phyloP scores from a whole-genome alignment of 2,113 vertebrate genomes.

The Tachuris rubrigastra region DNA sequence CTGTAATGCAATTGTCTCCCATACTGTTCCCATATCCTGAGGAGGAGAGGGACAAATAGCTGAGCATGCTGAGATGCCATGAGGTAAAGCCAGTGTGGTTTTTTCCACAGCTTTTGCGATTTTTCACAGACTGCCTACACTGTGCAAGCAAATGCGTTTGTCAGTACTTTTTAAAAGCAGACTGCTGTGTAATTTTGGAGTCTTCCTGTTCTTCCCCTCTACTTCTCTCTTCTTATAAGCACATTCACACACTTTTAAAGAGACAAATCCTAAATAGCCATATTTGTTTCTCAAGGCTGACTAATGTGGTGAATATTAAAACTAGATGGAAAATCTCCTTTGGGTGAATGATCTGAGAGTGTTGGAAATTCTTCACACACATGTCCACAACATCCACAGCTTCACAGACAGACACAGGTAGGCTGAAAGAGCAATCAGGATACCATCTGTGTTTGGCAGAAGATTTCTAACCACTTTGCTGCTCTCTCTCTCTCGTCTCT shows the following conservation, averaged over 20 bases:
- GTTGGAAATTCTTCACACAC: background rate
- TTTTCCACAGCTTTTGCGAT: background rate
- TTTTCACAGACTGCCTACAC: slow-evolving; percentile 28
- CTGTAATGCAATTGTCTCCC: background rate
- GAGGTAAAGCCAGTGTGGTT: background rate
- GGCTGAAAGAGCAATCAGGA: slow-evolving; percentile 49
- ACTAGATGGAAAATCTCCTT: slow-evolving; percentile 7
- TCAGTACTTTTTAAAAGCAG: slow-evolving; percentile 16
- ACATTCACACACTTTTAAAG: background rate
- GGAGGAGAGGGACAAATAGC: background rate
- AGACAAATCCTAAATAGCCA: background rate
- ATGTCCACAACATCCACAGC: slow-evolving; percentile 44
- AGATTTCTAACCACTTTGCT: slow-evolving; percentile 45
- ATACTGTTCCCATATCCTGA: background rate
- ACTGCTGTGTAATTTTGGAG: background rate
- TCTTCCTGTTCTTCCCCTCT: slow-evolving; percentile 1
- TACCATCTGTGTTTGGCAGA: slow-evolving; percentile 53
- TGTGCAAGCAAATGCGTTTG: background rate
- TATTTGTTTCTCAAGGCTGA: slow-evolving; percentile 16
- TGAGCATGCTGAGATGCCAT: background rate
- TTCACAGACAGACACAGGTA: slow-evolving; percentile 43
- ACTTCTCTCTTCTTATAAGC: background rate
- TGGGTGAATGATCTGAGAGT: background rate
- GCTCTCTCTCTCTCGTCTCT: slow-evolving; percentile 13
- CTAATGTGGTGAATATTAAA: slow-evolving; percentile 28